Base-by-base conservation (phyloP, 2,888 invertebrate species). In the Mimumesa dahlbomi region DNA sequence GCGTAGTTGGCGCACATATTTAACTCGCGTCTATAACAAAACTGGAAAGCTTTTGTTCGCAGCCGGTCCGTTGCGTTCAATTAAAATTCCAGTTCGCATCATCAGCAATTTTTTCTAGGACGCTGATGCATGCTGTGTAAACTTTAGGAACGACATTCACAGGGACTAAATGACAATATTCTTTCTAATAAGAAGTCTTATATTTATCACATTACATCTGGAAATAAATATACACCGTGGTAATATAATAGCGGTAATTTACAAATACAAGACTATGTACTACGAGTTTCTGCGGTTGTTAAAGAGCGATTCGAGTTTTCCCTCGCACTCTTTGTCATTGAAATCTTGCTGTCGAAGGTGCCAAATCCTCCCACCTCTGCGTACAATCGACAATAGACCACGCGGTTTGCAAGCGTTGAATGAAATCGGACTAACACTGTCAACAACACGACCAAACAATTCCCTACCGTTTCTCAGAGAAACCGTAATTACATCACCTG, bases 401-500 rank as follows among this genome's bases (percentile, higher is more conserved):
- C 13, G 1, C 11, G 69, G 42, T 3, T 43, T 58, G 7, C 67
- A 42, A 1, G 73, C 49, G 19, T 42, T 54, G 43, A 84, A 82
- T 1, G 16, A 63, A 29, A 84, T 73, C 2, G 74, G 75, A 1
- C 70, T 73, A 1, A 19, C 18, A 0, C 18, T 18, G 18, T 81
- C 76, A 6, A 43, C 1, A 11, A 82, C 53, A 40, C 46, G 62
- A 21, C 82, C 81, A 2, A 68, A 16, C 45, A 84, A 59, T 1
- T 31, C 40, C 9, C 53, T 34, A 7, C 62, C 67, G 19, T 67
- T 64, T 6, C 42, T 77, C 5, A 77, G 21, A 16, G 57, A 43
- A 11, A 84, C 52, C 9, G 66, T 48, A 2, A 85, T 53, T 0
- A 68, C 13, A 21, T 85, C 83, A 21, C 80, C 83, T 18, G 81